These are phyloP conservation scores for Sitta carolinensis DNA, from an alignment of 2,797 vertebrate species.

Conservation along the genomic window DNA sequence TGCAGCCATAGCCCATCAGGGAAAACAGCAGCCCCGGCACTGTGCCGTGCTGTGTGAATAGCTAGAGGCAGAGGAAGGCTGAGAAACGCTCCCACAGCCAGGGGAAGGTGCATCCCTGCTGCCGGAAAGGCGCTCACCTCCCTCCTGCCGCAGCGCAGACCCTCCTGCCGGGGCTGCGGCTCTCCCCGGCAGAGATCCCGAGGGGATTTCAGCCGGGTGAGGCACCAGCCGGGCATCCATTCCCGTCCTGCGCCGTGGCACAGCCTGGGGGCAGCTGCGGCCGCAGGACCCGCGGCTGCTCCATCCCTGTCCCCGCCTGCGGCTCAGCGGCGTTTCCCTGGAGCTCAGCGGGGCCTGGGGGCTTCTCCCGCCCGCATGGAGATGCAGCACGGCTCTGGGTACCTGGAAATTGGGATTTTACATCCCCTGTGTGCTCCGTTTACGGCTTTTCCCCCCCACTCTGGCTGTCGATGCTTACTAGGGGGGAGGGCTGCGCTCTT, in stretches of 20 bases:
- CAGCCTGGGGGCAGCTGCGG: background rate
- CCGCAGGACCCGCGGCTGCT: fast-evolving
- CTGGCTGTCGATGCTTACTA: background rate
- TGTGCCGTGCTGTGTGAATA: background rate
- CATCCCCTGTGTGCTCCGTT: background rate
- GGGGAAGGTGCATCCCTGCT: background rate
- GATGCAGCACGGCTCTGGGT: background rate
- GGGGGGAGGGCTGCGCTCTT: background rate
- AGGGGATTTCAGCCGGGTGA: fast-evolving
- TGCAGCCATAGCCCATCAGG: fast-evolving
- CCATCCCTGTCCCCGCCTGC: fast-evolving
- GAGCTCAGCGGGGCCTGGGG: fast-evolving
- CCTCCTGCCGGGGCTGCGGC: background rate
- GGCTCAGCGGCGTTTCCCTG: background rate
- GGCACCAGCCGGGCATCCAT: fast-evolving
- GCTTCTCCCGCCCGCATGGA: fast-evolving
- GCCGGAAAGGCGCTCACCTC: background rate
- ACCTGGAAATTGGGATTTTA: background rate
- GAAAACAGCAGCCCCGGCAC: background rate
- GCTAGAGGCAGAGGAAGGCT: background rate
- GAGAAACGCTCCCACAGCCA: background rate
- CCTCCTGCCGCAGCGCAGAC: background rate
- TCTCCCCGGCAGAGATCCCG: fast-evolving
- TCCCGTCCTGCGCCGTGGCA: fast-evolving
- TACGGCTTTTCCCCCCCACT: fast-evolving